Conservation (phyloP, 2,888 invertebrate species). For the Hypercompe scribonia region DNA sequence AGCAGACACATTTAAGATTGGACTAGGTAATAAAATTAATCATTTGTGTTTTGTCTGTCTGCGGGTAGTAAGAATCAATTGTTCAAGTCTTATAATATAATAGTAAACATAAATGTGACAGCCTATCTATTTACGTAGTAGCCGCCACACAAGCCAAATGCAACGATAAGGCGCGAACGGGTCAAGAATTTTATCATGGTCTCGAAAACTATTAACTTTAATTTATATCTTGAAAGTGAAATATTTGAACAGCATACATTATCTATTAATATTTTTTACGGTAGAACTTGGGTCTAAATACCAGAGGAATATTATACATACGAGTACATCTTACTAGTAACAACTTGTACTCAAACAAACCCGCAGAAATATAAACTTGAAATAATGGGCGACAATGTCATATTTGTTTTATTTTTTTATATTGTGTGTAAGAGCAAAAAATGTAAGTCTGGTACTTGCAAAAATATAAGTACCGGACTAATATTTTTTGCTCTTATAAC, state of each 20-base stretch:
- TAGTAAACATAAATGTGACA: constrained; percentile 2
- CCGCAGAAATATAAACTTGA: too few relatives aligned
- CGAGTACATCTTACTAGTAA: too few relatives aligned
- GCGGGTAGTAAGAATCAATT: background rate
- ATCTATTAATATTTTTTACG: background rate
- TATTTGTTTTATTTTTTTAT: too few relatives aligned
- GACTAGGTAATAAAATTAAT: background rate
- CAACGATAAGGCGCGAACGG: constrained; percentile 34
- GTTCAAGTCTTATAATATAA: background rate
- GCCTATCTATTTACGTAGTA: constrained; percentile 43
- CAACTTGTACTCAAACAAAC: background rate
- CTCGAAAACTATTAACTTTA: constrained; percentile 36
- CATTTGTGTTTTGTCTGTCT: background rate
- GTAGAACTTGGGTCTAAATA: constrained; percentile 7
- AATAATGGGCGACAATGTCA: too few relatives aligned
- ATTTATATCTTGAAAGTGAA: constrained; percentile 24
- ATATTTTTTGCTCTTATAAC: background rate
- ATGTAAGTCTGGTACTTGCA: too few relatives aligned
- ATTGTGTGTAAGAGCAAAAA: too few relatives aligned
- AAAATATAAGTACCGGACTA: too few relatives aligned
- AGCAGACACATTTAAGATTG: background rate
- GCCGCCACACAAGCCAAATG: constrained; percentile 34
- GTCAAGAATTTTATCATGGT: constrained; percentile 43
- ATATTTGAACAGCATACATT: constrained; percentile 6
- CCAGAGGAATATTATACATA: too few relatives aligned